Percentiles rank a stretch among this genome's conserved stretches.
phyloP scores from a whole-genome alignment of 2,888 invertebrate genomes.

The Pandemis corylana region DNA sequence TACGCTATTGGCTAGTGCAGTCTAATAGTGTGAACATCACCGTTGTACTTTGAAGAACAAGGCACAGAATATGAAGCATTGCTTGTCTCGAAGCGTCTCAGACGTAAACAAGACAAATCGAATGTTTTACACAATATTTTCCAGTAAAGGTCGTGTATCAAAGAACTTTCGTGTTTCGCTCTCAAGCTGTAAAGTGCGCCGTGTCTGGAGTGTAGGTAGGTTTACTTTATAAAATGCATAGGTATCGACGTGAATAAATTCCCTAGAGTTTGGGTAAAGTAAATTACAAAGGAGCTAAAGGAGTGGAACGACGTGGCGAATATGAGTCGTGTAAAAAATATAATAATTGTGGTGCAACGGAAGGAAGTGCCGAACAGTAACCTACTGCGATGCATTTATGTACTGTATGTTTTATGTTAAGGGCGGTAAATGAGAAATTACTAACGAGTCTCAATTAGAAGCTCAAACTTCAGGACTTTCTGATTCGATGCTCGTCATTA shows the following conservation, averaged over 20 bases:
- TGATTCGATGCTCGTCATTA: too few relatives aligned
- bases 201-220: background rate
- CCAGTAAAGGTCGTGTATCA: conserved; percentile 22
- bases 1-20: background rate
- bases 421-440: too few relatives aligned
- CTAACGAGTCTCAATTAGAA: too few relatives aligned
- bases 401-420: too few relatives aligned
- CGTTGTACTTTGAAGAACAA: background rate
- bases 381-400: too few relatives aligned
- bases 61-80: conserved; percentile 4
- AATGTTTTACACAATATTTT: conserved; percentile 25
- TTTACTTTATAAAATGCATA: conserved; percentile 1
- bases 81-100: background rate
- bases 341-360: too few relatives aligned
- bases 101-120: conserved; percentile 23
- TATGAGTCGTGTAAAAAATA: too few relatives aligned
- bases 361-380: too few relatives aligned
- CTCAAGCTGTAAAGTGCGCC: conserved; percentile 3
- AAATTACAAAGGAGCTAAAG: background rate
- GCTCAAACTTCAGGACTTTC: too few relatives aligned
- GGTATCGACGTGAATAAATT: background rate
- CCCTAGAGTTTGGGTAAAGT: background rate
- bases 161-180: conserved; percentile 16
- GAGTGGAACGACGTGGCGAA: background rate
- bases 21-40: background rate